Base-by-base conservation (phyloP, 2,797 vertebrate species). In the Pantherophis alleghaniensis region DNA sequence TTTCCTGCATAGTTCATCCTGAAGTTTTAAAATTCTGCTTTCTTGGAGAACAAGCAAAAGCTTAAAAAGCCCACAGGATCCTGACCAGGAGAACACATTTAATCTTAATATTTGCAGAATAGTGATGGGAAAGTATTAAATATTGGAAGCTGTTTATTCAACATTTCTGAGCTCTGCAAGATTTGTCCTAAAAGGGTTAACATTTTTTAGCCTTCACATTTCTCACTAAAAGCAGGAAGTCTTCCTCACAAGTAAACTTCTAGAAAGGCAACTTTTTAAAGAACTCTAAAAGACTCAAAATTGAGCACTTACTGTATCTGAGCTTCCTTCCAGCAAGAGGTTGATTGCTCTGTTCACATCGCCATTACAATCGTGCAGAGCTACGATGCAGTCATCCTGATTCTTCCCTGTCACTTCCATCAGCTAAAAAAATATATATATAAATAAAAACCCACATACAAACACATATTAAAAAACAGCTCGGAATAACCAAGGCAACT, bases 381-480 rank as follows among this genome's bases (percentile, higher is more conserved):
- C 99, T 92, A 99, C 99, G 97, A 99, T 98, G 96, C 99, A 99
- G 93, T 99, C 99, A 95, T 99, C 99, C 96, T 99, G 99, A 97
- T 98, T 99, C 97, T 99, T 99, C 91, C 99, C 99, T 0, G 99
- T 99, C 96, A 99, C 99, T 96, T 99, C 99, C 98, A 99, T 99
- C 96, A 99, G 98, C 99, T 99, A 96, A 94, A 51, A 95, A 94
- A 94, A 32, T 63, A 57, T 60, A 61, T 26, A 66, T n/a, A 66
- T 13, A 88, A 56, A 59, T 37, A 74, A 74, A 74, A 32, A 74
- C n/a, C 32, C 16, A 61, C 55, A 91, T 9, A 88, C 2, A 63
- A 1, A 91, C 18, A 1, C 37, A 69, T 13, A 7, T 18, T 60
- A 14, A 69, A 93, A 55, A 47, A 10, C 18, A 61, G 53, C 22